A percentile compares a stretch with the other conserved stretches of the same genome.
Conservation (phyloP, 23 tunicate genomes). For the Clavelina lepadiformis region DNA sequence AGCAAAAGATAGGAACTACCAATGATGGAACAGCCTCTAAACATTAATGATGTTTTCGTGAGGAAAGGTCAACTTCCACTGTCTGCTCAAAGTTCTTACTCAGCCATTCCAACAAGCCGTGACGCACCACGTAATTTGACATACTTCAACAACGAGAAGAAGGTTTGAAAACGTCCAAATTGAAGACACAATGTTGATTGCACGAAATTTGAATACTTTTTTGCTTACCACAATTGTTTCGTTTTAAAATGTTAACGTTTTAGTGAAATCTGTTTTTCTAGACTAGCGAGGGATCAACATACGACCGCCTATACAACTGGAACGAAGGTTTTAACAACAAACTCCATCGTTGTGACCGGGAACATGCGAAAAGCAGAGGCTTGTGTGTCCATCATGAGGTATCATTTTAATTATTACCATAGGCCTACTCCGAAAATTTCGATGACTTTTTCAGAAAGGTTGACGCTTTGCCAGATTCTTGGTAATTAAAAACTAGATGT, state of each 20-base stretch:
- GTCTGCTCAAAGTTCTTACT: slow-evolving; percentile 91
- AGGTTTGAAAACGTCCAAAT: too few species aligned
- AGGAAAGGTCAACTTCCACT: slow-evolving; percentile 76
- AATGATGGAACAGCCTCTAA: slow-evolving; percentile 9
- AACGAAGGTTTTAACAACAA: slow-evolving; percentile 69
- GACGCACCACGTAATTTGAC: slow-evolving; percentile 67
- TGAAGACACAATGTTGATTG: too few species aligned
- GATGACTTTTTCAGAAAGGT: too few species aligned
- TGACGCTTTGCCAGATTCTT: too few species aligned
- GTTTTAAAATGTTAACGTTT: too few species aligned
- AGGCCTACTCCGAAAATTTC: too few species aligned
- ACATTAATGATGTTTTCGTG: slow-evolving; percentile 62
- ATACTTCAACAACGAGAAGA: slow-evolving; percentile 78
- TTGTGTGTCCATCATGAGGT: slow-evolving; percentile 78
- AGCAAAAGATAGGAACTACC: too few species aligned
- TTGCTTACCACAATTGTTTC: too few species aligned
- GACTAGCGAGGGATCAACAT: slow-evolving; percentile 39
- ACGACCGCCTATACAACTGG: slow-evolving; percentile 65
- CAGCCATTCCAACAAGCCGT: slow-evolving; percentile 81
- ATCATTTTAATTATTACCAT: background rate
- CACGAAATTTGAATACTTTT: too few species aligned
- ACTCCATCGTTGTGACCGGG: slow-evolving; percentile 84
- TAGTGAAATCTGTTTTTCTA: too few species aligned
- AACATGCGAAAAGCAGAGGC: slow-evolving; percentile 80
- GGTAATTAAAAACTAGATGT: background rate